Evolutionary conservation across 2,113 vertebrate species (phyloP).

Genomic region (Conger conger): DNA sequence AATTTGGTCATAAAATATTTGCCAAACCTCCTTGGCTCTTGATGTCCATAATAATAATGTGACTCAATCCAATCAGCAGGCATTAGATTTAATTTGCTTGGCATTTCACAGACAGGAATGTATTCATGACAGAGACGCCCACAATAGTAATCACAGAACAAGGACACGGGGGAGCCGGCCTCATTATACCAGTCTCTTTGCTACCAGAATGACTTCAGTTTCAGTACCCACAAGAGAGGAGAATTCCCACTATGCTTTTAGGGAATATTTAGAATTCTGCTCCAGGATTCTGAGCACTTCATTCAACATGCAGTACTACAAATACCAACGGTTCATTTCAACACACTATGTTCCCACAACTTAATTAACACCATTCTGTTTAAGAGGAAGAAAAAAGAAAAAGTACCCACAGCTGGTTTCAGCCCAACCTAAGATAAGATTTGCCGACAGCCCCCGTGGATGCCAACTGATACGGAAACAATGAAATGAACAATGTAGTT

Average conservation of each 20-base stretch:
- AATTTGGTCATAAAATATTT: constrained; percentile 73
- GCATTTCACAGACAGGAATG: constrained; percentile 69
- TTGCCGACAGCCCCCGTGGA: constrained; percentile 40
- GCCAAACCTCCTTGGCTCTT: constrained; percentile 73
- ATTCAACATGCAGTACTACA: constrained; percentile 58
- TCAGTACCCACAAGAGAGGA: constrained; percentile 46
- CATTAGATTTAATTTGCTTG: constrained; percentile 75
- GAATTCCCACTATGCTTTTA: constrained; percentile 59
- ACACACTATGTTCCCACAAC: constrained; percentile 62
- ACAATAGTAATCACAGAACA: constrained; percentile 59
- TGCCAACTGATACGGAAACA: constrained; percentile 45
- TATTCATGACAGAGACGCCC: constrained; percentile 63
- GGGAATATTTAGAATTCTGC: constrained; percentile 50
- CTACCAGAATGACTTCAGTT: constrained; percentile 55
- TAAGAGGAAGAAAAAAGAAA: too few relatives aligned
- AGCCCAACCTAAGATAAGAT: constrained; percentile 59
- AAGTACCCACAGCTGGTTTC: constrained; percentile 56
- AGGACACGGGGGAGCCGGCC: constrained; percentile 27
- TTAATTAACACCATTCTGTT: constrained; percentile 68
- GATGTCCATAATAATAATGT: constrained; percentile 69
- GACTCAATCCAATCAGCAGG: constrained; percentile 66
- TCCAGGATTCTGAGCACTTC: constrained; percentile 33
- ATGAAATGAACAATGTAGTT: constrained; percentile 53
- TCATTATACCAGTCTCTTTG: constrained; percentile 50
- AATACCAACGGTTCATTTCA: constrained; percentile 65